phyloP scores from a whole-genome alignment of 2,797 vertebrate species.

The Macroramphosus scolopax region DNA sequence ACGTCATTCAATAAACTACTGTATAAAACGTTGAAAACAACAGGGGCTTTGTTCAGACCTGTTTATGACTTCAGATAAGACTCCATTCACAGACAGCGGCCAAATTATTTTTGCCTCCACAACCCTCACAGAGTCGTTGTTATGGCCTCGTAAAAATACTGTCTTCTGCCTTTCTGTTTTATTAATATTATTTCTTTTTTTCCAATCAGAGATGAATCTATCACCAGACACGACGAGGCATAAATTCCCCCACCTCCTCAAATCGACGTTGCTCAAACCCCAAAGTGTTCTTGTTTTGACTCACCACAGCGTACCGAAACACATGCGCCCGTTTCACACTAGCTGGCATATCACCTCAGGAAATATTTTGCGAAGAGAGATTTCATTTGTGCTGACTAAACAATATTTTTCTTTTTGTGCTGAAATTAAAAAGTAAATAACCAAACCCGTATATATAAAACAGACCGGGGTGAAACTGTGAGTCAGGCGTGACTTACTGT shows the following conservation, averaged over 20 bases:
- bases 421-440: constrained; percentile 71
- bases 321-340: constrained; percentile 62
- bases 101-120: too few relatives aligned
- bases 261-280: constrained; percentile 75
- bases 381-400: constrained; percentile 68
- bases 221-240: constrained; percentile 58
- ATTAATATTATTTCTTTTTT: too few relatives aligned
- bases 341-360: constrained; percentile 77
- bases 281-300: constrained; percentile 89
- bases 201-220: constrained; percentile 62
- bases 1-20: too few relatives aligned
- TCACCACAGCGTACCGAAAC: constrained; percentile 78
- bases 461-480: constrained; percentile 40
- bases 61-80: too few relatives aligned
- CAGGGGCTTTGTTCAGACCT: too few relatives aligned
- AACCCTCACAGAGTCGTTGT: constrained; percentile 7
- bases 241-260: constrained; percentile 69
- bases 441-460: constrained; percentile 44
- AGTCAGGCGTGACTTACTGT: constrained; percentile 62
- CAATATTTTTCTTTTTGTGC: constrained; percentile 49
- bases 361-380: constrained; percentile 73
- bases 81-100: too few relatives aligned
- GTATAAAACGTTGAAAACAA: too few relatives aligned
- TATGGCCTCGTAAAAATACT: too few relatives aligned
- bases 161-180: too few relatives aligned